phyloP scores from a whole-genome alignment of 2,113 vertebrate genomes.

The Erinaceus europaeus region DNA sequence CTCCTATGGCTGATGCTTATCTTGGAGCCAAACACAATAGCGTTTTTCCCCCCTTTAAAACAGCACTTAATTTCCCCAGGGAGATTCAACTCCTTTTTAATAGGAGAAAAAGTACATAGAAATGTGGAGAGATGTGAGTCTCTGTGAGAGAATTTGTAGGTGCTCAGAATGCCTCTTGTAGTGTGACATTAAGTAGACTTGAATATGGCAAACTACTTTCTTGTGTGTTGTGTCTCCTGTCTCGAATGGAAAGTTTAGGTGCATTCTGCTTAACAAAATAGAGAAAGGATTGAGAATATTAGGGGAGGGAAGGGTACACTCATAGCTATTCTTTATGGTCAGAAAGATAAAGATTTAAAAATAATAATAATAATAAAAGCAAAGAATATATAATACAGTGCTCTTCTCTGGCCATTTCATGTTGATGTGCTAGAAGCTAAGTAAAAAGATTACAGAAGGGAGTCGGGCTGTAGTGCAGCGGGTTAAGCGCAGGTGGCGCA shows the following conservation, averaged over 20 bases:
- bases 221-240: neutral
- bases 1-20: constrained; percentile 56
- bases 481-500: too few species aligned
- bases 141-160: neutral
- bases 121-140: neutral
- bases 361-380: neutral
- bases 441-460: neutral
- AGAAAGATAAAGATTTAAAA: too few species aligned
- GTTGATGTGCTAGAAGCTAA: neutral
- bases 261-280: neutral
- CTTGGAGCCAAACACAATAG: constrained; percentile 41
- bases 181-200: neutral
- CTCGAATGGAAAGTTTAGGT: neutral
- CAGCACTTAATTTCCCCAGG: constrained; percentile 54
- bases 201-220: neutral
- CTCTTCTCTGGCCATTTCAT: neutral
- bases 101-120: constrained; percentile 45
- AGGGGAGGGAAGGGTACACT: neutral
- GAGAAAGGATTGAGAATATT: neutral
- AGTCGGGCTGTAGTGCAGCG: too few species aligned
- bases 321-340: neutral
- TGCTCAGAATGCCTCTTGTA: neutral
- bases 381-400: neutral
- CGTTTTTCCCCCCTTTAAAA: constrained; percentile 35
- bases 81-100: constrained; percentile 50